Evolutionary conservation across 2,888 invertebrate genomes (phyloP), one percentile per base, ranked within the genome.

Genomic region (Oscheius myriophilus): DNA sequence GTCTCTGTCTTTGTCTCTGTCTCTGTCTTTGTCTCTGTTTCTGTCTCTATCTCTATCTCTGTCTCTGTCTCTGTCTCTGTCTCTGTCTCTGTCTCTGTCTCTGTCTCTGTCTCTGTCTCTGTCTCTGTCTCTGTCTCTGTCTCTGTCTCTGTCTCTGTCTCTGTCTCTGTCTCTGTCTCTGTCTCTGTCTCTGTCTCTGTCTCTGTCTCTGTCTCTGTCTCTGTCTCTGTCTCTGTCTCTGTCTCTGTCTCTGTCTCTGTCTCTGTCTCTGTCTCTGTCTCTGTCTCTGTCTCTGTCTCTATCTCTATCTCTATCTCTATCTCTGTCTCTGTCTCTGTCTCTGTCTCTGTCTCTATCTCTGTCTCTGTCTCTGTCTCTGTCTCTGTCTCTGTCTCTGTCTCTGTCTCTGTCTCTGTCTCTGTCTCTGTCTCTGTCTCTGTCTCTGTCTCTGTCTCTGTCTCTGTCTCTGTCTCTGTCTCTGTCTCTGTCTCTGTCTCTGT

Each of bases 1-100:
- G 75, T 69, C 63, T 82, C 81, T 73, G 78, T 66, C 65, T 82
- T 53, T 79, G 77, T 65, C 76, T 82, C 64, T 53, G 81, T 46
- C 69, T 76, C 53, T 43, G 1, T 12, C 21, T 59, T 21, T 59
- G 23, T n/a, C 39, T 4, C 12, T 46, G n/a, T 9, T 9, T 3
- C 33, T 33, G 4, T 33, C 33, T 33, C 33, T 33, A 3, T 33
- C 33, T 33, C 33, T 9, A 3, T 3, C 33, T 33, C 33, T 33
- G 4, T 33, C 33, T 33, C 33, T 33, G 4, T 33, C 33, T 33
- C 33, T 33, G 4, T 3, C 33, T 33, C 33, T 33, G 4, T 33
- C 33, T 33, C 33, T 33, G 3, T 6, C 33, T 33, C 33, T 33
- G 4, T 33, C 33, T 33, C 33, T 33, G 4, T 33, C 33, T 33